Base-by-base conservation (phyloP, 1,140 invertebrate genomes). In the Drosophila kepulauana region DNA sequence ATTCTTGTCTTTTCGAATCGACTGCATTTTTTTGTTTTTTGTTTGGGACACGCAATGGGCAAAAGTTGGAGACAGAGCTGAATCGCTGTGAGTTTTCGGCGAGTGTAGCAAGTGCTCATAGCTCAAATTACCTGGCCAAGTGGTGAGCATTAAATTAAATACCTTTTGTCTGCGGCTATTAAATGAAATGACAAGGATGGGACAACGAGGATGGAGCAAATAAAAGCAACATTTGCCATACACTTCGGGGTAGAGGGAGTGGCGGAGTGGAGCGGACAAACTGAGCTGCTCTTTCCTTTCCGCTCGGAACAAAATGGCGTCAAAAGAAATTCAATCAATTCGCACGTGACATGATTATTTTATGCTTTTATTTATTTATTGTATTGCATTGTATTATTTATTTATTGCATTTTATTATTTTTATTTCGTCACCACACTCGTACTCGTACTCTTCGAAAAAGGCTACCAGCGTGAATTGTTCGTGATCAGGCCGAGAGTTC, bases 281-380 rank as follows among this genome's bases (percentile, higher is more conserved):
- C 57, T 41, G 38, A 64, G 28, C 49, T 48, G 30, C 38, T 58
- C 33, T 48, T 70, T 49, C 52, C 20, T 45, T 8, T 64, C 51
- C 28, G 52, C 8, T 56, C 62, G 43, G 25, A 59, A 78, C 79
- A 74, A 87, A 87, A 82, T 86, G 75, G 76, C 69, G 76, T 75
- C 72, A 75, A 56, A 75, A 69, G 81, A 84, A 86, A 87, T 87
- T 87, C 82, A 87, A 87, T 87, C 82, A 86, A 87, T 82, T 86
- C 82, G 82, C 82, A 86, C 82, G 82, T 86, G 82, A 86, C 82
- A 86, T 86, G 82, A 86, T 86, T 86, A 86, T 87, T 87, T 87
- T 82, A 86, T 87, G 82, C 58, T 78, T 81, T 86, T 82, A 76
- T 85, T 85, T 85, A 85, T 86, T 81, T 86, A 76, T 86, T 67